A percentile compares a stretch with the other conserved stretches of the same genome.
phyloP scores from a whole-genome alignment of 2,797 vertebrate genomes.

The Darevskia mixta region DNA sequence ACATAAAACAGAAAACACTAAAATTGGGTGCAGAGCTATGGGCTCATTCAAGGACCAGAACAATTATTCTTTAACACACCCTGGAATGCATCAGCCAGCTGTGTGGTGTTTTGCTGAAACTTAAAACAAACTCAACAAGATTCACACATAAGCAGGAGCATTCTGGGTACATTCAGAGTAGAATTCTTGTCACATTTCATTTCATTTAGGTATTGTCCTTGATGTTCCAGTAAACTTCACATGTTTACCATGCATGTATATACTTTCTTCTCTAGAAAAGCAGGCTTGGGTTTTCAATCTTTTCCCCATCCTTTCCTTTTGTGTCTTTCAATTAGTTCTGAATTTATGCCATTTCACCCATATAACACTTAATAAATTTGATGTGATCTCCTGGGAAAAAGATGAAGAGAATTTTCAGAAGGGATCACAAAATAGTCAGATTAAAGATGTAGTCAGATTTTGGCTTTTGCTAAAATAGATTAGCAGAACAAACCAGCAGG shows the following conservation, averaged over 20 bases:
- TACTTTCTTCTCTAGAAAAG: not conserved
- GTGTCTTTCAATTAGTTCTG: too few relatives aligned
- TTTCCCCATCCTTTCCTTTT: too few relatives aligned
- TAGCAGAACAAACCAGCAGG: not conserved
- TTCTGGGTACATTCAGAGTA: not conserved
- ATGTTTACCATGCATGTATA: not conserved
- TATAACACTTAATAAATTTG: not conserved
- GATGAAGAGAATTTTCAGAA: not conserved
- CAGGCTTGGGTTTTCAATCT: not conserved
- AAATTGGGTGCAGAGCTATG: slow-evolving; percentile 33
- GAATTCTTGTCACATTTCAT: not conserved
- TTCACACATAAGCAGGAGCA: not conserved
- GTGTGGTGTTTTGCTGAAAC: not conserved
- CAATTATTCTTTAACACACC: slow-evolving; percentile 25
- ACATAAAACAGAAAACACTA: not conserved
- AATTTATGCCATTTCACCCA: not conserved
- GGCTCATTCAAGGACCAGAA: not conserved
- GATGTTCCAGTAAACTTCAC: not conserved
- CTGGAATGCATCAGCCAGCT: slow-evolving; percentile 1
- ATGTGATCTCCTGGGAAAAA: not conserved
- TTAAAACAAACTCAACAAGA: slow-evolving; percentile 6
- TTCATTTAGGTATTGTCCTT: not conserved
- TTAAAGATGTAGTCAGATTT: not conserved
- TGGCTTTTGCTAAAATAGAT: not conserved
- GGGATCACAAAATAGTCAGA: not conserved